Evolutionary conservation across 2,888 invertebrate species (phyloP).

Genomic region (Dysmachus trigonus): DNA sequence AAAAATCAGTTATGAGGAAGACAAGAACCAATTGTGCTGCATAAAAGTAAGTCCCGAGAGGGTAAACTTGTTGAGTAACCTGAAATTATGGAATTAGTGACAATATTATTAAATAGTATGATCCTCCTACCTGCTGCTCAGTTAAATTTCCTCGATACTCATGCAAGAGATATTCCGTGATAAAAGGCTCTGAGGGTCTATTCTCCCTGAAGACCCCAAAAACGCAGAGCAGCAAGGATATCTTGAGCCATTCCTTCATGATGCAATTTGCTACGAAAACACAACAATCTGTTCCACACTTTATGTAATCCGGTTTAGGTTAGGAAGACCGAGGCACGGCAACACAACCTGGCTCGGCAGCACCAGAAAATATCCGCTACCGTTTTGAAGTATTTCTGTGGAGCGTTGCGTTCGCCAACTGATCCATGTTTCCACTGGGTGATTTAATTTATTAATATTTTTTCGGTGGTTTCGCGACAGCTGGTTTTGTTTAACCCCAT

Average conservation of each 20-base stretch:
- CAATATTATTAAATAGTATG: not conserved
- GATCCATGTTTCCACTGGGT: not conserved
- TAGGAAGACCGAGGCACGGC: not conserved
- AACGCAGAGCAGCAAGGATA: conserved; percentile 76
- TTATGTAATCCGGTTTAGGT: not conserved
- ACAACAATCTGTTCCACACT: not conserved
- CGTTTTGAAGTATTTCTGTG: not conserved
- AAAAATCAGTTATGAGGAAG: conserved; percentile 84
- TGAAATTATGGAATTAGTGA: conserved; percentile 57
- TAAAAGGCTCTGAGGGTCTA: conserved; percentile 86
- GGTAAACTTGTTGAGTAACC: conserved; percentile 83
- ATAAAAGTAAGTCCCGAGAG: conserved; percentile 86
- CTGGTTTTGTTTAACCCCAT: not conserved
- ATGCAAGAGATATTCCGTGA: conserved; percentile 76
- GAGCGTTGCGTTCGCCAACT: not conserved
- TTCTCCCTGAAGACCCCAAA: conserved; percentile 86
- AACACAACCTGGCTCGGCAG: not conserved
- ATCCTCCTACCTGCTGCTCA: conserved; percentile 38
- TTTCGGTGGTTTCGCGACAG: not conserved
- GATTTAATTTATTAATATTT: not conserved
- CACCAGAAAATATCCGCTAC: not conserved
- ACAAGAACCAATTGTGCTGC: conserved; percentile 78
- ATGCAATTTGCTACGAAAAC: not conserved
- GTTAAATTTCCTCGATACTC: conserved; percentile 83
- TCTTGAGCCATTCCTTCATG: conserved; percentile 72